Evolutionary conservation across 2,113 vertebrate species (phyloP).

Genomic region (Tapirus terrestris): DNA sequence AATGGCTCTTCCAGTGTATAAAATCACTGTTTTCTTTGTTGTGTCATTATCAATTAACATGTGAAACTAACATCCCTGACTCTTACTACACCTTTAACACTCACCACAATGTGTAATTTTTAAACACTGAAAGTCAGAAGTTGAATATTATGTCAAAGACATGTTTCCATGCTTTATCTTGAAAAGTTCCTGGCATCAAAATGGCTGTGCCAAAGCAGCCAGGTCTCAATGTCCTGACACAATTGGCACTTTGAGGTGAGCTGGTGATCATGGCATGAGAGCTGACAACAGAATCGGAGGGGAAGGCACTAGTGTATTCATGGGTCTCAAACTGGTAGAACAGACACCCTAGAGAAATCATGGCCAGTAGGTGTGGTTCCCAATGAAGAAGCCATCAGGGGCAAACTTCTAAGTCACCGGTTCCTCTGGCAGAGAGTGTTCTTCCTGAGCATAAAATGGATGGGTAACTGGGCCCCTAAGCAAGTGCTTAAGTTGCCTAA

Average conservation of each 20-base stretch:
- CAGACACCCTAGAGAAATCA: background rate
- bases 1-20: background rate
- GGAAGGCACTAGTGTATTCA: background rate
- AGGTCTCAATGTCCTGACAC: background rate
- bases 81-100: background rate
- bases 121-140: constrained; percentile 32
- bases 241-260: background rate
- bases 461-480: background rate
- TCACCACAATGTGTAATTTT: constrained; percentile 8
- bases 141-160: constrained; percentile 28
- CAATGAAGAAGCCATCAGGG: background rate
- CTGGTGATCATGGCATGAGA: background rate
- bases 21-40: constrained; percentile 28
- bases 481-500: background rate
- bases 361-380: background rate
- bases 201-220: background rate
- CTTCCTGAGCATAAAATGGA: background rate
- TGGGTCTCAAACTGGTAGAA: background rate
- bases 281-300: background rate
- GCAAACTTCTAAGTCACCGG: background rate
- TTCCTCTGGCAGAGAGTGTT: background rate
- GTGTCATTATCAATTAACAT: constrained; percentile 28
- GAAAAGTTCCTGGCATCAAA: constrained; percentile 11
- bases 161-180: background rate
- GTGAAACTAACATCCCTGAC: background rate